phyloP scores from a whole-genome alignment of 2,888 invertebrate genomes.

The Melanostoma scalare region DNA sequence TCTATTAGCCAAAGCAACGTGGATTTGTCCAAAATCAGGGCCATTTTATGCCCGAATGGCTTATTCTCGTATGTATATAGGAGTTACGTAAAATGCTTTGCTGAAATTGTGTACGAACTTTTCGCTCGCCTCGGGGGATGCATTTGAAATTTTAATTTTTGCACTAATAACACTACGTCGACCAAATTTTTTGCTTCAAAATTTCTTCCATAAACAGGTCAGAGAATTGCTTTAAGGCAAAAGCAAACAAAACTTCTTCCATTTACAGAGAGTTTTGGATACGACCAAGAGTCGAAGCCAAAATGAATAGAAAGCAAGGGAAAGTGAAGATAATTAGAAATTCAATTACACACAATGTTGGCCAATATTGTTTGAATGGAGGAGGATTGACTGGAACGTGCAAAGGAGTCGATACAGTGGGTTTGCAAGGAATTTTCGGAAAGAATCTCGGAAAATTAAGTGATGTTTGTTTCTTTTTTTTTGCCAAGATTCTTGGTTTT shows the following conservation, averaged over 20 bases:
- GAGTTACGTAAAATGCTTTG: background rate
- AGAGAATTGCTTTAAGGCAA: slow-evolving; percentile 13
- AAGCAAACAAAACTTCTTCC: background rate
- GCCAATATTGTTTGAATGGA: too few relatives aligned
- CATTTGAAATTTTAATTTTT: slow-evolving; percentile 38
- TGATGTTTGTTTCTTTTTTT: too few relatives aligned
- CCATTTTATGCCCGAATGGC: slow-evolving; percentile 1
- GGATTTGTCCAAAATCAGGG: slow-evolving; percentile 25
- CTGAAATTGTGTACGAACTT: slow-evolving; percentile 5
- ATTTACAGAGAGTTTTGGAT: background rate
- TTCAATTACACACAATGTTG: too few relatives aligned
- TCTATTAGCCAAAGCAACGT: slow-evolving; percentile 28
- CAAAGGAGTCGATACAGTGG: too few relatives aligned
- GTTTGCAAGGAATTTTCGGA: too few relatives aligned
- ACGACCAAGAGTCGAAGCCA: background rate
- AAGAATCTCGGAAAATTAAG: too few relatives aligned
- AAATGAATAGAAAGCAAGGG: too few relatives aligned
- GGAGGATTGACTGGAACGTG: too few relatives aligned
- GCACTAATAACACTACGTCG: slow-evolving; percentile 17
- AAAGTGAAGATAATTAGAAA: too few relatives aligned
- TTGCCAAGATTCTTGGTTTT: too few relatives aligned
- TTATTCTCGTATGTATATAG: too few relatives aligned
- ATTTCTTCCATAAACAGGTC: slow-evolving; percentile 8
- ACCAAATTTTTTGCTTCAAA: background rate
- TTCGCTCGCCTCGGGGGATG: background rate